Conservation (phyloP, 2,888 invertebrate genomes). For the Phytoseiulus persimilis region DNA sequence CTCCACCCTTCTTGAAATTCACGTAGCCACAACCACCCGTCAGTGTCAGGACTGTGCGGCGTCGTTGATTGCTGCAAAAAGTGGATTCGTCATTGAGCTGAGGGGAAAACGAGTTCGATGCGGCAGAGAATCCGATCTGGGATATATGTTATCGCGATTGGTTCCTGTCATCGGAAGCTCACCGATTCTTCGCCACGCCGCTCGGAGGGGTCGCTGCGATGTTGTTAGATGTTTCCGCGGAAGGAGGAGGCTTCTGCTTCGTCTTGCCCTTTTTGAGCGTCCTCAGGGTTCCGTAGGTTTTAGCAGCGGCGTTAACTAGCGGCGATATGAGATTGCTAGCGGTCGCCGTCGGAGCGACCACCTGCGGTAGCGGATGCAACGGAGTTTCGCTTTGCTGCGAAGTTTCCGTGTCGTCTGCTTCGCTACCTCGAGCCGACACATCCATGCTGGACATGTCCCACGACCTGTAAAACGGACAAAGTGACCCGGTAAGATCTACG, state of each 20-base stretch:
- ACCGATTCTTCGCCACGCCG: conserved; percentile 41
- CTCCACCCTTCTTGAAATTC: conserved; percentile 68
- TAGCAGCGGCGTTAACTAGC: conserved; percentile 35
- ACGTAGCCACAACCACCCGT: conserved; percentile 82
- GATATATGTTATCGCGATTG: too few species aligned
- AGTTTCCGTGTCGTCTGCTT: conserved; percentile 45
- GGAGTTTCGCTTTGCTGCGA: conserved; percentile 42
- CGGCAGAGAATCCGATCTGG: too few species aligned
- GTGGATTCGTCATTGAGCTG: background rate
- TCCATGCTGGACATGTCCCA: conserved; percentile 47
- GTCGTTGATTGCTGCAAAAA: conserved; percentile 40
- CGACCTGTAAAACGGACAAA: conserved; percentile 27
- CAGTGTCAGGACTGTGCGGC: conserved; percentile 66
- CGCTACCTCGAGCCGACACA: conserved; percentile 42
- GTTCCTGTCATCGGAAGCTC: background rate
- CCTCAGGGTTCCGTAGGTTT: conserved; percentile 30
- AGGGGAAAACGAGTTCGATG: too few species aligned
- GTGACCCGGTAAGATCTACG: background rate
- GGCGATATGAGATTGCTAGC: conserved; percentile 48
- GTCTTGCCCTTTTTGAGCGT: conserved; percentile 37
- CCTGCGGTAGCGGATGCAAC: conserved; percentile 61
- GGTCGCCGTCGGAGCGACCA: conserved; percentile 52
- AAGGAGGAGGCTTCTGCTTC: conserved; percentile 42
- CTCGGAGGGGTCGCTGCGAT: conserved; percentile 40
- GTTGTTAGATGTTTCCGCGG: conserved; percentile 37